These are phyloP conservation scores for Characodon lateralis DNA, from an alignment of 2,797 vertebrate species.

Conservation along the genomic window DNA sequence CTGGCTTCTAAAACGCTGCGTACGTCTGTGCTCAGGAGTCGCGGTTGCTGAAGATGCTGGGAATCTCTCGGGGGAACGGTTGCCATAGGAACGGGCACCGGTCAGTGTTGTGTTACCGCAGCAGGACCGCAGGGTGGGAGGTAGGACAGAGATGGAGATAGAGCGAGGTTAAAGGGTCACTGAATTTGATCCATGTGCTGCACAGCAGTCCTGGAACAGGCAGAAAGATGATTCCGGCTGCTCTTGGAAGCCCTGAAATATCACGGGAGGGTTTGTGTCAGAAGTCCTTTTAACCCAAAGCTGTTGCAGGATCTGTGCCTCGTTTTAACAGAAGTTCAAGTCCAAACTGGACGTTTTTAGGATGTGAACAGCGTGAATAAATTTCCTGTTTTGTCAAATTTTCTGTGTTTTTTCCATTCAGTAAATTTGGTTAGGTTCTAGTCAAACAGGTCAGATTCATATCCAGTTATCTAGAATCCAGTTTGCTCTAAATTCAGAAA, in stretches of 20 bases:
- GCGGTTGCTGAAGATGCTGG: slow-evolving; percentile 72
- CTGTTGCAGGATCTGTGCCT: background rate
- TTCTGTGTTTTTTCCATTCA: background rate
- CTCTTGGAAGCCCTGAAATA: slow-evolving; percentile 59
- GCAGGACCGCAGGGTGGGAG: slow-evolving; percentile 61
- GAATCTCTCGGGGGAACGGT: slow-evolving; percentile 73
- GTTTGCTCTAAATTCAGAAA: too few relatives aligned
- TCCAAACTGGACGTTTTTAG: background rate
- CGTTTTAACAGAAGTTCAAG: background rate
- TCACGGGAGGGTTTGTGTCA: slow-evolving; percentile 36
- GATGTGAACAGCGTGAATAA: too few relatives aligned
- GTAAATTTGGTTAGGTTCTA: background rate
- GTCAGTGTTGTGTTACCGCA: slow-evolving; percentile 83
- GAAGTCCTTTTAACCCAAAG: background rate
- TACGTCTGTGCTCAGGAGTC: slow-evolving; percentile 42
- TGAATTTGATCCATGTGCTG: slow-evolving; percentile 74
- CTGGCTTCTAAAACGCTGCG: slow-evolving; percentile 46
- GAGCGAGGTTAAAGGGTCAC: slow-evolving; percentile 80
- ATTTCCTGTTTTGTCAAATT: too few relatives aligned
- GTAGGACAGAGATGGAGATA: slow-evolving; percentile 40
- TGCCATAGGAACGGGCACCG: slow-evolving; percentile 77
- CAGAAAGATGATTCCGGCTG: slow-evolving; percentile 60
- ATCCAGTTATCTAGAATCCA: too few relatives aligned
- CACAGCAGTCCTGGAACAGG: slow-evolving; percentile 52
- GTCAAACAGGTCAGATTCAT: too few relatives aligned